A percentile compares a stretch with the other conserved stretches of the same genome.
phyloP scores from a whole-genome alignment of 2,888 invertebrate genomes.

The Hypomecis punctinalis region DNA sequence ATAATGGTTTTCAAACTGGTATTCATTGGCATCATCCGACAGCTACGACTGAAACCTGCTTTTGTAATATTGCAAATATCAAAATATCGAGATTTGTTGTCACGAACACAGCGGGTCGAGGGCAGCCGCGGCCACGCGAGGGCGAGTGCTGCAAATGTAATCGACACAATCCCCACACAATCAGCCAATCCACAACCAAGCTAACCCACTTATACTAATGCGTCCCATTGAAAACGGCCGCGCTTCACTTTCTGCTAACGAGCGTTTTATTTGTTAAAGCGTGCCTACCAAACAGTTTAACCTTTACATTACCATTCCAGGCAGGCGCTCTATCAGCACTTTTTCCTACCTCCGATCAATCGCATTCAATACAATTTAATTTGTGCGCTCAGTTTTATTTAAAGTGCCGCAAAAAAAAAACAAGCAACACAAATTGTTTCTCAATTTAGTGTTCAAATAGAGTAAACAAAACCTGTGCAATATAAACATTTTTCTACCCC shows the following conservation, averaged over 20 bases:
- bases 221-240: constrained; percentile 65
- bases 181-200: constrained; percentile 61
- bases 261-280: constrained; percentile 58
- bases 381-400: constrained; percentile 6
- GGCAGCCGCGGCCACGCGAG: not conserved
- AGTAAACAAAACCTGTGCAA: too few species aligned
- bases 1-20: too few species aligned
- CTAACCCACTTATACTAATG: constrained; percentile 71
- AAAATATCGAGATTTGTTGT: not conserved
- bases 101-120: not conserved
- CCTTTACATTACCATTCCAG: constrained; percentile 37
- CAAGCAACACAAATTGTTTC: not conserved
- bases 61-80: too few species aligned
- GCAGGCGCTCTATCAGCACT: constrained; percentile 28
- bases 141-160: constrained; percentile 55
- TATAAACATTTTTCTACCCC: not conserved
- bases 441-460: too few species aligned
- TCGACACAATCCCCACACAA: constrained; percentile 63
- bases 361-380: constrained; percentile 13
- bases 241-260: constrained; percentile 58
- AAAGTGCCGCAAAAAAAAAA: constrained; percentile 10
- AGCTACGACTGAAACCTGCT: not conserved
- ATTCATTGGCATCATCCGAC: too few species aligned
- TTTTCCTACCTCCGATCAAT: constrained; percentile 23
- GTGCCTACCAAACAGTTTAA: constrained; percentile 44